Evolutionary conservation across 2,113 vertebrate genomes (phyloP), one percentile per base, ranked within the genome.

Genomic region (Arizona elegans): DNA sequence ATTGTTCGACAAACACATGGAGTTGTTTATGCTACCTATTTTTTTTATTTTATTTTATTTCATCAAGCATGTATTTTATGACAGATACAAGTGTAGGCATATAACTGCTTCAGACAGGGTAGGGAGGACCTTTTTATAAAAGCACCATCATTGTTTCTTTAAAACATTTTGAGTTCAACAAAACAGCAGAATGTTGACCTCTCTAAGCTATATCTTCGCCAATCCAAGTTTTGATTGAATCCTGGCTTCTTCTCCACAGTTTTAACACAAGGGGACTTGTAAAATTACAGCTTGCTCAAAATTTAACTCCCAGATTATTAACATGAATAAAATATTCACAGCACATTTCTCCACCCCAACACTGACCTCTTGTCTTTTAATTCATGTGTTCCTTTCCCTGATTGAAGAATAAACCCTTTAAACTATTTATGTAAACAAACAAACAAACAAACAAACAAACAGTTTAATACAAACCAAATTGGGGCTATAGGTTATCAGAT

Each of bases 271-370:
- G 96, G 96, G 95, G 94, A 93, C 96, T 96, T 94, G 95, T 92
- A 96, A 97, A 97, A 97, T 97, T 96, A 97, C 94, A 96, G 94
- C 96, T 96, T 95, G 95, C 96, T 97, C 94, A 96, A 96, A 97
- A 95, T 95, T 95, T 96, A 96, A 95, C 92, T 98, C 96, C 97
- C 97, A 97, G 97, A 96, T 97, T 97, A 98, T 96, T 98, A 97
- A 97, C 97, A 97, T 96, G 95, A 97, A 97, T 95, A 96, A 96
- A 97, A 96, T 87, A 93, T 95, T 95, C 95, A 92, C 92, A 95
- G 92, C 86, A 86, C 86, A 95, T 89, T 91, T 93, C 95, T 95
- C 94, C 59, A 89, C 53, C 91, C 89, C 90, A 94, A 88, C 90
- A 96, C 96, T 92, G 58, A 94, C 96, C 94, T 93, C 95, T 95